Evolutionary conservation across 2,888 invertebrate genomes (phyloP), one percentile per base, ranked within the genome.

Genomic region (Atrina japonica): DNA sequence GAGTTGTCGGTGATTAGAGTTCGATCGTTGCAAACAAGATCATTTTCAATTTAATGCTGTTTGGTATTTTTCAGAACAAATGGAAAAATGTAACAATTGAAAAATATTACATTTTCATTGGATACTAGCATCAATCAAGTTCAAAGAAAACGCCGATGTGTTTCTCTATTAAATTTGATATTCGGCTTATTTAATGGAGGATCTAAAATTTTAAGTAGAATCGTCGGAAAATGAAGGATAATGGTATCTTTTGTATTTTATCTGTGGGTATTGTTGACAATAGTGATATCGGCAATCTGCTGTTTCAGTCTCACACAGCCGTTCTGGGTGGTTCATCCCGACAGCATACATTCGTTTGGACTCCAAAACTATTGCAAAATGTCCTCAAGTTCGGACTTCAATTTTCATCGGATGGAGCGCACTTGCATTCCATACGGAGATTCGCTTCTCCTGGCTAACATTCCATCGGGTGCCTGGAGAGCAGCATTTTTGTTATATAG

Each of bases 231-330:
- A 66, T 58, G 56, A 29, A 40, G 59, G 50, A 69, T 67, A 45
- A 60, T 74, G 29, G 40, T 79, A 21, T 75, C 80, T 7, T 74
- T 77, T 2, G 77, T 82, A 23, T 75, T 74, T 47, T 52, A 73
- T 18, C 80, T 91, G 25, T 91, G 91, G 91, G 83, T 88, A 0
- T 69, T 88, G 9, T 74, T 91, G 47, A 90, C 91, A 9, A 74
- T 89, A n/a, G 75, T 88, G n/a, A 88, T 91, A 35, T 88, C 90
- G 0, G 84, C 83, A 63, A 83, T 88, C 1, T 88, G 89, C 60
- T 86, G 86, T 6, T 88, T 89, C 73, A 88, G 89, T 61, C 89
- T 90, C 72, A 80, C 90, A 5, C 90, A 91, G 70, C 90, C 90
- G 1, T 88, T 88, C 65, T 91, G 91, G 91, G 83, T 90, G 63